Base-by-base conservation (phyloP, 2,888 invertebrate species). In the Napeogenes sylphis region DNA sequence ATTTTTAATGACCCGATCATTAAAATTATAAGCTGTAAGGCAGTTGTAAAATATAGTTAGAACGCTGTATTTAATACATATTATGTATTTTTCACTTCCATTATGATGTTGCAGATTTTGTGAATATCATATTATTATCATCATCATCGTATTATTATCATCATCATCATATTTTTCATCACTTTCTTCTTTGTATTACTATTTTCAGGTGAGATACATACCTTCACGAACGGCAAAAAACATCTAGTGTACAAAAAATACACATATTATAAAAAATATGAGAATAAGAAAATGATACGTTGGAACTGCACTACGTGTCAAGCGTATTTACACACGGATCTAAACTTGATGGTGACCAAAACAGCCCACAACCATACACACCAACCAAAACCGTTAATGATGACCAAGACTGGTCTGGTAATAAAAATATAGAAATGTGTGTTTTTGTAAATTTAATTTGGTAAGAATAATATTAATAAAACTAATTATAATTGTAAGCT, bases 221-320 rank as follows among this genome's bases (percentile, higher is more conserved):
- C 47, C 0, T 59, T 58, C 12, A 8, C 12, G 32, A 64, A 62
- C 30, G 67, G 66, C 8, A 68, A 66, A 56, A 56, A 46, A 53
- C 65, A 66, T 30, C 45, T 68, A 13, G 12, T 70, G 0, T 70
- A 70, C 62, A 56, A 74, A n/a, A 71, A 73, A 0, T 72, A 68
- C 56, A 73, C 75, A 0, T 79, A 66, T 61, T 75, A 71, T 59
- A 72, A 51, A 13, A 68, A 70, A 38, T 71, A 73, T 55, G 46
- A 33, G 2, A 47, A 56, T 3, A 57, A 47, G 0, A 55, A 45
- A 14, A 46, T 67, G 54, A 8, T 58, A 4, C 70, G 67, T 0
- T 79, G 77, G 75, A 64, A 60, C 32, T 79, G 79, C 61, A 78
- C 75, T 2, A 58, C 56, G 4, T 69, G 67, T 57, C 66, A 55